Base-by-base conservation (phyloP, 92 coral and sea anemone species). In the Plumapathes pennacea region DNA sequence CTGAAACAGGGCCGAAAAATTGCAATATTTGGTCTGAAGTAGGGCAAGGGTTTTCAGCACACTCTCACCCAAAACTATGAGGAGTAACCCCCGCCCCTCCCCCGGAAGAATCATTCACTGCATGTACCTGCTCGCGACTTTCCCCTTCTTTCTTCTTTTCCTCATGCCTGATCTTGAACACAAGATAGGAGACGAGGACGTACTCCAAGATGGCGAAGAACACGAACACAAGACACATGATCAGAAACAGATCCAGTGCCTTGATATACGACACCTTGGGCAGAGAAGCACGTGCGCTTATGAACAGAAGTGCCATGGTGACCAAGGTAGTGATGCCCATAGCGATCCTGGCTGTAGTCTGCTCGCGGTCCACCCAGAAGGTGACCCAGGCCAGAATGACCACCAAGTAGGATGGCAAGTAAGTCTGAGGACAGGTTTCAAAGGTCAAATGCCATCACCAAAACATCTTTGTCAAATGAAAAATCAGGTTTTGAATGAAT, bases 351-450 rank as follows among this genome's bases (percentile, higher is more conserved):
- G 96, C 96, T 4, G 96, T 82, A 0, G 96, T 87, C 55, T 87
- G 96, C 31, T 87, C 96, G 20, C 96, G 89, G 41, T 87, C 96
- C 21, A 87, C 96, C 96, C 96, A 87, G 84, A 87, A 87, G 48
- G 83, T 87, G 25, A 87, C 96, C 96, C 96, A 87, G 32, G 96
- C 78, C 54, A 87, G 53, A 10, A 82, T 68, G 36, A 87, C 96
- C 29, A 87, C 82, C 36, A 87, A 49, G 29, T 87, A 87, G 13
- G 86, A 87, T 0, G 96, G 96, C 59, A 87, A 57, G 44, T 87
- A 87, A 38, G 82, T 87, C 96, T 87, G 62, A 11, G 20, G n/a
- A 18, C n/a, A 15, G 45, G 36, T n/a, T n/a, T n/a, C n/a, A n/a
- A n/a, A n/a, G n/a, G n/a, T n/a, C n/a, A n/a, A n/a, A n/a, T n/a